Base-by-base conservation (phyloP, 2,888 invertebrate genomes). In the Eudasyphora cyanicolor region DNA sequence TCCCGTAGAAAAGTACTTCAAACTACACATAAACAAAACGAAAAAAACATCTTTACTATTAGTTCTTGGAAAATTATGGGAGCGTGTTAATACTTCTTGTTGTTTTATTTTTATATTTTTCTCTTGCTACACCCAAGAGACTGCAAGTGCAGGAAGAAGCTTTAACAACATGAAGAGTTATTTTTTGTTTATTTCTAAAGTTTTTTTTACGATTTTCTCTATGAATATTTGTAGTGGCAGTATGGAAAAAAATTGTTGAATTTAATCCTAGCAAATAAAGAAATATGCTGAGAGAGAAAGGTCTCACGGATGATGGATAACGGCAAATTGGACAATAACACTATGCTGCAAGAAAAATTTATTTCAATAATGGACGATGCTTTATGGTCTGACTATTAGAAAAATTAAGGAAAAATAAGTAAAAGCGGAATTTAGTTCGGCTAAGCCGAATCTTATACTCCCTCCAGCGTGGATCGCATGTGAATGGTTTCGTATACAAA, bases 21-120 rank as follows among this genome's bases (percentile, higher is more conserved):
- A 60, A 60, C 60, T 60, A 27, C 38, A 21, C 35, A 38, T 38
- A 64, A 64, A 38, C 64, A 38, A 19, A 62, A 32, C 32, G 14
- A 57, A 21, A 24, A 45, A 45, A 42, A 45, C 10, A 42, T 51
- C 29, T 38, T 49, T 21, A 32, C 49, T 71, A 38, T 38, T 54
- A 57, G 71, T 38, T 54, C 10, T 71, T 71, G 21, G 21, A 54
- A 54, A 71, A 24, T 71, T 71, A 71, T 71, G 54, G 35, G 35
- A 38, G 71, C 38, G 38, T 51, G 70, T 71, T 51, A 32, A 35
- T 32, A 71, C 54, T 71, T 71, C 21, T 54, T 29, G 49, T 24
- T 54, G 35, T 35, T 45, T 35, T 51, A 19, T 21, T 51, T 51
- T n/a, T n/a, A n/a, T n/a, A n/a, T n/a, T n/a, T n/a, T 49, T 19